These are phyloP conservation scores for Sibirionetta formosa DNA, from an alignment of 2,797 vertebrate genomes.

Conservation along the genomic window DNA sequence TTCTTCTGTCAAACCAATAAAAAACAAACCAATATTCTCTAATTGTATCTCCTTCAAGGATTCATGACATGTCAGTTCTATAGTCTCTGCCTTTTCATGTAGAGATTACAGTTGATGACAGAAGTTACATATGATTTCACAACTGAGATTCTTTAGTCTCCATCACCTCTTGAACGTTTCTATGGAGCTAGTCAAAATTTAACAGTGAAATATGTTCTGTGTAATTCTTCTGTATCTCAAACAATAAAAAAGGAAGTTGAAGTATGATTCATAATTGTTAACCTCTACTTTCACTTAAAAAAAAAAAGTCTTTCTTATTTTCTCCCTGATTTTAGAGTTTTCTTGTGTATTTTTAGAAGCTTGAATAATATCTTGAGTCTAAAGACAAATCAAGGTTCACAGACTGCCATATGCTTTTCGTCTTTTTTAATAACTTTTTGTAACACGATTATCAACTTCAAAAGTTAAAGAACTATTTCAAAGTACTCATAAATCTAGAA, in stretches of 20 bases:
- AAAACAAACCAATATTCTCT: not conserved
- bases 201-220: not conserved
- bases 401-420: not conserved
- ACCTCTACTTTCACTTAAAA: not conserved
- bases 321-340: not conserved
- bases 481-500: not conserved
- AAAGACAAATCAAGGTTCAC: not conserved
- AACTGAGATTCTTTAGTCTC: not conserved
- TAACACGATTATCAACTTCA: not conserved
- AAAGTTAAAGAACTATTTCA: not conserved
- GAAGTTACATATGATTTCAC: not conserved
- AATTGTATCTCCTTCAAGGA: not conserved
- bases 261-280: not conserved
- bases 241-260: not conserved
- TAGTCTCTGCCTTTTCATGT: not conserved
- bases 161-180: not conserved
- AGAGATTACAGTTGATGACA: rapidly evolving
- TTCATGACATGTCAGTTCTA: not conserved
- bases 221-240: not conserved
- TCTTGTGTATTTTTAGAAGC: not conserved
- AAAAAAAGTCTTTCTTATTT: not conserved
- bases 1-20: not conserved
- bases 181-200: not conserved
- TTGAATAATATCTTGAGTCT: not conserved
- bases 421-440: not conserved